These are phyloP conservation scores for Philopotamus ludificatus DNA, from an alignment of 1,140 invertebrate genomes.

Conservation along the genomic window DNA sequence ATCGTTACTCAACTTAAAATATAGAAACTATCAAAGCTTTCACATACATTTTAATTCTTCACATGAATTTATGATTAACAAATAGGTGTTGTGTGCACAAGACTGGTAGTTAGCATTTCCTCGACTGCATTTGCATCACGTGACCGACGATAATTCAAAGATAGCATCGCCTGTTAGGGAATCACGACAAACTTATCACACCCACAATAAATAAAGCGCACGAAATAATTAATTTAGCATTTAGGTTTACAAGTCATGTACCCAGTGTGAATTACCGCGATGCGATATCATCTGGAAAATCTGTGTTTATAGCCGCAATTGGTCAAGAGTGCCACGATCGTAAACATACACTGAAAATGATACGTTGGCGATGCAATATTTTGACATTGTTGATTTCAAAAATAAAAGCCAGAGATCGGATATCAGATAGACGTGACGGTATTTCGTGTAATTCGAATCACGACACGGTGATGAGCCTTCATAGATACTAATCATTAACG, in stretches of 20 bases:
- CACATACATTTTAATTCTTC: too few species aligned
- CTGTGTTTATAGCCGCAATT: too few species aligned
- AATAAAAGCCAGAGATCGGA: too few species aligned
- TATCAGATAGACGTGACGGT: neutral
- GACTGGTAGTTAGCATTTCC: too few species aligned
- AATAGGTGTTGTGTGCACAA: too few species aligned
- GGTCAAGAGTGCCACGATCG: too few species aligned
- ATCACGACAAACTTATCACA: conserved; percentile 25
- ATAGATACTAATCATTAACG: neutral
- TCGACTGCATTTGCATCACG: neutral
- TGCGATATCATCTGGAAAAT: neutral
- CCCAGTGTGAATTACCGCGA: conserved; percentile 10
- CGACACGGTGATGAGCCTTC: neutral
- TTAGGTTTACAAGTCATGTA: conserved; percentile 16
- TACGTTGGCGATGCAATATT: too few species aligned
- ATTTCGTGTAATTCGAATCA: neutral
- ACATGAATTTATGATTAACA: too few species aligned
- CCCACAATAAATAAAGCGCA: conserved; percentile 12
- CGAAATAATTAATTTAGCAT: conserved; percentile 24
- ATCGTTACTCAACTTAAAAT: too few species aligned
- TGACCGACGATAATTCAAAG: conserved; percentile 4
- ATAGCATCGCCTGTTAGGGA: conserved; percentile 7
- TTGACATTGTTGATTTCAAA: too few species aligned
- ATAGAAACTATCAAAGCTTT: too few species aligned
- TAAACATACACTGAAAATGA: too few species aligned